phyloP scores from a whole-genome alignment of 2,113 vertebrate genomes.

The Cromileptes altivelis region DNA sequence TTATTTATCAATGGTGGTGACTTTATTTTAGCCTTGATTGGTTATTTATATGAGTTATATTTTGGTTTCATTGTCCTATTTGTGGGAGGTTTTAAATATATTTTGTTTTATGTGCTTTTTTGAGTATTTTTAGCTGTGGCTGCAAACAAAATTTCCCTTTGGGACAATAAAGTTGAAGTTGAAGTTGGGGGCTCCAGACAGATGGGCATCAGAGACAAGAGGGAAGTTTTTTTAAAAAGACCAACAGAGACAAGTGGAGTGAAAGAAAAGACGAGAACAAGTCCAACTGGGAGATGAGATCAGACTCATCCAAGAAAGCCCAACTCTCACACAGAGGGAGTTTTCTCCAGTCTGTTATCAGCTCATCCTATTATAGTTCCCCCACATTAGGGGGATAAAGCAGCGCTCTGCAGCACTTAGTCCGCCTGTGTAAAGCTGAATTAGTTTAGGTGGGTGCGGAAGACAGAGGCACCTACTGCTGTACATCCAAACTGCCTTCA shows the following conservation, averaged over 20 bases:
- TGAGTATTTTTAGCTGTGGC: slow-evolving; percentile 32
- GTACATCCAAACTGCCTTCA: neutral
- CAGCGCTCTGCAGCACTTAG: slow-evolving; percentile 58
- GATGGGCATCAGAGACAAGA: slow-evolving; percentile 24
- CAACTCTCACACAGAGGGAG: slow-evolving; percentile 22
- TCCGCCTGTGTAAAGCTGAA: slow-evolving; percentile 26
- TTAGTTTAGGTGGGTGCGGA: slow-evolving; percentile 46
- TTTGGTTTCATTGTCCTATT: slow-evolving; percentile 1
- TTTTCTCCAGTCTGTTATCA: slow-evolving; percentile 25
- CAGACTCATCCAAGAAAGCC: slow-evolving; percentile 19
- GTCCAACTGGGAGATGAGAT: slow-evolving; percentile 12
- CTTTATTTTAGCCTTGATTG: slow-evolving; percentile 17
- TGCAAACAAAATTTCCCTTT: neutral
- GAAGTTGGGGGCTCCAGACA: slow-evolving; percentile 32
- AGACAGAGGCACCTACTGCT: slow-evolving; percentile 15
- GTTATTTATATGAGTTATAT: slow-evolving; percentile 12
- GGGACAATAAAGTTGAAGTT: slow-evolving; percentile 15
- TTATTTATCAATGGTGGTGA: neutral
- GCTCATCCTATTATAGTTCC: slow-evolving; percentile 47
- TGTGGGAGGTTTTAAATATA: neutral
- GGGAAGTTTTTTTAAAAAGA: neutral
- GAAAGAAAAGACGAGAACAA: neutral
- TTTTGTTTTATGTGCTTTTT: slow-evolving; percentile 27
- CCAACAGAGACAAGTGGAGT: neutral
- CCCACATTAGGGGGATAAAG: slow-evolving; percentile 44